A percentile compares a stretch with the other conserved stretches of the same genome.
These are phyloP conservation scores for Neopipo cinnamomea DNA, from an alignment of 2,113 vertebrate genomes.

Conservation along the genomic window DNA sequence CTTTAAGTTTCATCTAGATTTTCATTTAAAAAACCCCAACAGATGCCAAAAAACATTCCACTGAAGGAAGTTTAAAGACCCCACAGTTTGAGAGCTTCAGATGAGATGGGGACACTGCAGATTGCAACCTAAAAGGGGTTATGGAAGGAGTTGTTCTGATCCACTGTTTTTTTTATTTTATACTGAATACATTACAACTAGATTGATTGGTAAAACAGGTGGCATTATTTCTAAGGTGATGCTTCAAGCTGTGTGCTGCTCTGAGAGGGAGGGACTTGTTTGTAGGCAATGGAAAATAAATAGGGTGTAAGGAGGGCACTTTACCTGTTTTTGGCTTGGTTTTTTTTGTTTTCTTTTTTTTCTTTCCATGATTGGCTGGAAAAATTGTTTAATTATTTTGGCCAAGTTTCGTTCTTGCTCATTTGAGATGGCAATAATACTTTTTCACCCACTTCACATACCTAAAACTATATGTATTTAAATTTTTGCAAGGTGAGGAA, in stretches of 20 bases:
- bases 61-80: not conserved
- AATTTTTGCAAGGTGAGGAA: not conserved
- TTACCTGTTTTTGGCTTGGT: too few relatives aligned
- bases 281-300: not conserved
- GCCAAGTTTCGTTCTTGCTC: not conserved
- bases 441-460: not conserved
- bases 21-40: not conserved
- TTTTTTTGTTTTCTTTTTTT: too few relatives aligned
- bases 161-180: not conserved
- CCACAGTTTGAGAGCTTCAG: not conserved
- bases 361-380: not conserved
- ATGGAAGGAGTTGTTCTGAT: not conserved
- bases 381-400: not conserved
- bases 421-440: not conserved
- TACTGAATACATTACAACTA: not conserved
- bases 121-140: not conserved
- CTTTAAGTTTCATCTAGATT: not conserved
- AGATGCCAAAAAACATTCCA: not conserved
- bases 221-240: not conserved
- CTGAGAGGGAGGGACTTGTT: not conserved
- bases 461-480: not conserved
- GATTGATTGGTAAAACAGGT: not conserved
- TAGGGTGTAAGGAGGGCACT: accelerated
- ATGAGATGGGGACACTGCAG: not conserved
- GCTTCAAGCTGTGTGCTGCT: not conserved